Conservation (phyloP, 2,888 invertebrate genomes). For the Drepanosiphum platanoidis region DNA sequence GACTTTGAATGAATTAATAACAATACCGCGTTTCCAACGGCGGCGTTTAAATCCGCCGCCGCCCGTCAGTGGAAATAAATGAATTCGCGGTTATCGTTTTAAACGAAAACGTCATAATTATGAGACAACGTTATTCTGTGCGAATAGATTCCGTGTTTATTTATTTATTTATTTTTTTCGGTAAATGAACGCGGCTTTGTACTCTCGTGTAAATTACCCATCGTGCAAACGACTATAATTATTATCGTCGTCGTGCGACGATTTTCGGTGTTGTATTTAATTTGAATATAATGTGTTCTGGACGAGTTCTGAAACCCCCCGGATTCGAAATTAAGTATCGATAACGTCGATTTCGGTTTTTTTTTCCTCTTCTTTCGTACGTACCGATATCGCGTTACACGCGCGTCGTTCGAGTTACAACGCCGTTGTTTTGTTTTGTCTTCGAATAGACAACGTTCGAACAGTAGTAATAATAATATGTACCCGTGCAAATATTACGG, state of each 20-base stretch:
- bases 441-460: neutral
- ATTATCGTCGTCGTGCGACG: too few species aligned
- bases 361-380: too few species aligned
- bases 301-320: neutral
- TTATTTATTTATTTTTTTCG: neutral
- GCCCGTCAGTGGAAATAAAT: neutral
- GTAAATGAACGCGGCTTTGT: too few species aligned
- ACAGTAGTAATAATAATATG: too few species aligned
- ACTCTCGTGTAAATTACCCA: neutral
- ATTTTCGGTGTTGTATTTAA: neutral
- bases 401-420: neutral
- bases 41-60: neutral
- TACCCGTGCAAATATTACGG: neutral
- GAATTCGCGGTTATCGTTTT: neutral
- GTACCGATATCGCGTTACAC: too few species aligned
- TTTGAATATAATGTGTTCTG: neutral
- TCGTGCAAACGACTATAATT: neutral
- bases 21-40: too few species aligned
- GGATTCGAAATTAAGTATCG: too few species aligned
- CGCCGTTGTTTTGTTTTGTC: neutral
- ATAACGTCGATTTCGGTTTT: neutral
- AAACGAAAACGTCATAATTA: neutral
- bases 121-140: neutral
- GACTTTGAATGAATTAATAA: slow-evolving; percentile 12
- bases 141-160: neutral